Evolutionary conservation across 2,113 vertebrate genomes (phyloP).

Genomic region (Zeus faber): DNA sequence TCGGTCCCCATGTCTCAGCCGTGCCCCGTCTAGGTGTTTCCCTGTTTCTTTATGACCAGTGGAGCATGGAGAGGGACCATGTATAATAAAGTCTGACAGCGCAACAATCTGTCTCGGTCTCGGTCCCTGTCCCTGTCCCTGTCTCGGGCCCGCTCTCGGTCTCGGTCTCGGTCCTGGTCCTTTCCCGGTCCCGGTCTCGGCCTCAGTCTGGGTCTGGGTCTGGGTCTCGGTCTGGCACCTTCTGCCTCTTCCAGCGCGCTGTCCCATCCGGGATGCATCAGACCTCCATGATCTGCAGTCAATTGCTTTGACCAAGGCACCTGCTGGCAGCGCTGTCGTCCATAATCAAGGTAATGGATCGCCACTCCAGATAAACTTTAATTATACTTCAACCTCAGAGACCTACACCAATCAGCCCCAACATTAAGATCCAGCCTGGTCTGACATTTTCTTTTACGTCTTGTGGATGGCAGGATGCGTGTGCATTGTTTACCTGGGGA

Average conservation of each 20-base stretch:
- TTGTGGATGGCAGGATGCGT: too few relatives aligned
- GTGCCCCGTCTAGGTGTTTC: slow-evolving; percentile 3
- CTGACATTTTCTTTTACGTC: too few relatives aligned
- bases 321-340: slow-evolving; percentile 45
- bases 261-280: slow-evolving; percentile 35
- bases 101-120: slow-evolving; percentile 37
- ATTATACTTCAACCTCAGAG: slow-evolving; percentile 44
- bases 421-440: too few relatives aligned
- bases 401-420: too few relatives aligned
- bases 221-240: slow-evolving; percentile 41
- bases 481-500: too few relatives aligned
- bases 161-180: too few relatives aligned
- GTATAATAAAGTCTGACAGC: slow-evolving; percentile 43
- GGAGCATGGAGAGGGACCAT: slow-evolving; percentile 30
- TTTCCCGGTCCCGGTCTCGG: too few relatives aligned
- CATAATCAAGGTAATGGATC: slow-evolving; percentile 57
- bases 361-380: slow-evolving; percentile 43
- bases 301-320: slow-evolving; percentile 65
- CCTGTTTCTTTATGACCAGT: slow-evolving; percentile 44
- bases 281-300: slow-evolving; percentile 62
- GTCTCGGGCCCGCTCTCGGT: too few relatives aligned
- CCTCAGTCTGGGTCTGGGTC: too few relatives aligned
- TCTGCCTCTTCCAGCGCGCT: slow-evolving; percentile 36
- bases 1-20: too few relatives aligned
- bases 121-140: too few relatives aligned